Evolutionary conservation across 2,888 invertebrate species (phyloP), one percentile per base, ranked within the genome.

Genomic region (Meloe dianella): DNA sequence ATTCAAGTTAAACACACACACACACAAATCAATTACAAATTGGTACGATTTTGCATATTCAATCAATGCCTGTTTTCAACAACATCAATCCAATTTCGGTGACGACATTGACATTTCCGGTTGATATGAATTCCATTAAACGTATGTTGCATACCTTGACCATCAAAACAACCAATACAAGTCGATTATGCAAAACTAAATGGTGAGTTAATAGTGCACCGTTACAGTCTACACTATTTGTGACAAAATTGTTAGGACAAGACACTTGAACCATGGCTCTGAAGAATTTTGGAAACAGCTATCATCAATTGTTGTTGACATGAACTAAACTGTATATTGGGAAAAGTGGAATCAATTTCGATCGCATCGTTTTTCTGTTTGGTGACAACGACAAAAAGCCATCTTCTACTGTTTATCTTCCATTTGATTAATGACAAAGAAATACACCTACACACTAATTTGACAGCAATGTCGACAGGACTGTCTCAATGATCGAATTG

Each of bases 381-480:
- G 0, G 1, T 22, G 22, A 22, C 47, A 5, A 51, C 20, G 10
- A 51, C 38, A 38, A 38, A 38, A 38, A 38, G 7, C 20, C n/a
- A 4, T 3, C 47, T 10, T 1, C 10, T 8, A 9, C 22, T 51
- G 47, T 51, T 51, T 51, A 22, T 51, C 41, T 51, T 22, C 47
- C 54, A 54, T 24, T 54, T 54, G 54, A 54, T 22, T 12, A 54
- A 54, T 54, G 54, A 24, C 12, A 54, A 47, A 22, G 12, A 24
- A 54, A 22, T 24, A 54, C 54, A 20, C 54, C 54, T 54, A 22
- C 24, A 24, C 54, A 14, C 17, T 41, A 54, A 54, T 22, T 54
- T 24, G 22, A 54, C 54, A 54, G 35, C 35, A 35, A 32, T 7
- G 32, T 17, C 6, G 17, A 41, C 41, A 7, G 17, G 6, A 41